phyloP scores from a whole-genome alignment of 2,888 invertebrate species.

The Endomychus coccineus region DNA sequence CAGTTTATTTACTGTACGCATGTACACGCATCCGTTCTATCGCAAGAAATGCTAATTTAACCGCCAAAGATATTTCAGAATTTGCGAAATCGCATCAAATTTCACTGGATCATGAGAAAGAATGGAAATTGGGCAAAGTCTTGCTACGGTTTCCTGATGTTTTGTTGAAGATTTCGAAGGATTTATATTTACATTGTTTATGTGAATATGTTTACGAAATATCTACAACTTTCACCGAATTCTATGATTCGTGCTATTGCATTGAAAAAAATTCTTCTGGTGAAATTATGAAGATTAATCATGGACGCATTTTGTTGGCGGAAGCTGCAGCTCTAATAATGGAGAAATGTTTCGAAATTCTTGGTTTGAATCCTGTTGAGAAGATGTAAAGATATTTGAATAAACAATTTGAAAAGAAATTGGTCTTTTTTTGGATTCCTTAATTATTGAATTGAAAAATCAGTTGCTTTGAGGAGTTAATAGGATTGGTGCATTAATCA shows the following conservation, averaged over 20 bases:
- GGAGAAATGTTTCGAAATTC: conserved; percentile 79
- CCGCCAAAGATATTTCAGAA: conserved; percentile 53
- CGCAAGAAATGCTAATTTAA: conserved; percentile 68
- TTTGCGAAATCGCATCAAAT: conserved; percentile 55
- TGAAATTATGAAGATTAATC: conserved; percentile 73
- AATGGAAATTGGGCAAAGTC: conserved; percentile 89
- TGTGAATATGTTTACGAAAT: conserved; percentile 96
- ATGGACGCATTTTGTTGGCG: conserved; percentile 80
- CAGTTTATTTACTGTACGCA: conserved; percentile 93
- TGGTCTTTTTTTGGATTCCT: neutral
- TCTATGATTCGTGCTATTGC: conserved; percentile 97
- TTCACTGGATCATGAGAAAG: conserved; percentile 79
- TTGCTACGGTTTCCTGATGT: conserved; percentile 83
- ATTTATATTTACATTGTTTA: conserved; percentile 75
- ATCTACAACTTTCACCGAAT: conserved; percentile 88
- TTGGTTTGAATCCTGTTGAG: conserved; percentile 85
- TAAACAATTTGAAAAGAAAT: neutral
- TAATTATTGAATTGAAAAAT: too few relatives aligned
- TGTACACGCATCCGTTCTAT: conserved; percentile 90
- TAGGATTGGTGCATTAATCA: too few relatives aligned
- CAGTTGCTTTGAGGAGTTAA: too few relatives aligned
- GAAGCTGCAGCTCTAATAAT: conserved; percentile 87
- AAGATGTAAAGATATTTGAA: conserved; percentile 64
- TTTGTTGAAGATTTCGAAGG: conserved; percentile 70
- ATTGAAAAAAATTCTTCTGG: conserved; percentile 84